Evolutionary conservation across 2,113 vertebrate genomes (phyloP).

Genomic region (Australoheros scitulus): DNA sequence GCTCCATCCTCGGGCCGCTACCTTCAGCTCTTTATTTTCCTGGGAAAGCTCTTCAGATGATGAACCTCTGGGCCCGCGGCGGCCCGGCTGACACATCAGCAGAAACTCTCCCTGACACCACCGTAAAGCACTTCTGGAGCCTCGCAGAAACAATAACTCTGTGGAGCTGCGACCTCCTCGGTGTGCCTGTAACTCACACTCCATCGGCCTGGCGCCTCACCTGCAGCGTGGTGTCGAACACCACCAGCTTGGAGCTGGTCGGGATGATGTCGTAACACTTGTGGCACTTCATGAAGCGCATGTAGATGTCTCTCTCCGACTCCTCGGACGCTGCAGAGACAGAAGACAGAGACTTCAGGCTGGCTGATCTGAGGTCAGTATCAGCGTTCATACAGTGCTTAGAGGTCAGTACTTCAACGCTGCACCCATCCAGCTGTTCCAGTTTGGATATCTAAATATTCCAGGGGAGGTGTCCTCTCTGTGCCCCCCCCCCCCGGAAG

Average conservation of each 20-base stretch:
- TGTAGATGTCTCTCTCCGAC: constrained; percentile 95
- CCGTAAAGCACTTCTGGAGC: too few relatives aligned
- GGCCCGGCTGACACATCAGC: too few relatives aligned
- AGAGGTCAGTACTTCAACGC: too few relatives aligned
- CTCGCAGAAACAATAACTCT: too few relatives aligned
- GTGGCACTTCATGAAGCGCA: constrained; percentile 98
- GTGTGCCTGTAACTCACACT: too few relatives aligned
- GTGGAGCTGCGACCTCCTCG: too few relatives aligned
- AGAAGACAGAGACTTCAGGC: background rate
- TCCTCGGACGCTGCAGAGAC: constrained; percentile 82
- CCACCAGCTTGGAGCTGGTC: constrained; percentile 97
- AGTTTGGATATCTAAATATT: too few relatives aligned
- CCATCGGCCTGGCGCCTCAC: constrained; percentile 7
- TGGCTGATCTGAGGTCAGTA: background rate
- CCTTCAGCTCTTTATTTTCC: too few relatives aligned
- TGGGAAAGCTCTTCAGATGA: too few relatives aligned
- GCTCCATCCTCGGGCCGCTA: background rate
- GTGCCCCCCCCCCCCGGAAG: rapidly evolving
- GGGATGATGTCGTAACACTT: constrained; percentile 99
- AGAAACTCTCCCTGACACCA: too few relatives aligned
- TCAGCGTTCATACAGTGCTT: too few relatives aligned
- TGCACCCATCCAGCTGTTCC: background rate
- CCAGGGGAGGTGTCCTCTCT: background rate
- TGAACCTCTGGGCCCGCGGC: too few relatives aligned
- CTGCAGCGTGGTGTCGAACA: constrained; percentile 91